phyloP scores from a whole-genome alignment of 2,113 vertebrate genomes.

The Gyps fulvus region DNA sequence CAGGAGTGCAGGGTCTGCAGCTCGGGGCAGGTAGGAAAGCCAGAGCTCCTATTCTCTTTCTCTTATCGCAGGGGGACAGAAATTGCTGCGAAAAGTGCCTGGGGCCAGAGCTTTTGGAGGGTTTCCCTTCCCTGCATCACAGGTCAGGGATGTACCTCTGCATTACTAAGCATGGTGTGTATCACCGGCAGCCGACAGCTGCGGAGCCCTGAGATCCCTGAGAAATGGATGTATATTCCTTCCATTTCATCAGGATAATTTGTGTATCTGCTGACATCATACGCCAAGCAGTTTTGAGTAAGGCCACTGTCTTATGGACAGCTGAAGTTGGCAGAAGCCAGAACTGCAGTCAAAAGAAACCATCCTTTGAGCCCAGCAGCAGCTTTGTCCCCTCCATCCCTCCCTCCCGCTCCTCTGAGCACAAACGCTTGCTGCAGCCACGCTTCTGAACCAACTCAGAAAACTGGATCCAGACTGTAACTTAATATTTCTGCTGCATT shows the following conservation, averaged over 20 bases:
- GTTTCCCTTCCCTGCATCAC: neutral
- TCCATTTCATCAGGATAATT: neutral
- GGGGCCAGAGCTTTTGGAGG: neutral
- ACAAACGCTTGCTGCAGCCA: fast-evolving
- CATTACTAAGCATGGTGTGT: neutral
- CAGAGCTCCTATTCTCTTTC: neutral
- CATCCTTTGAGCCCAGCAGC: neutral
- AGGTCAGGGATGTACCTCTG: neutral
- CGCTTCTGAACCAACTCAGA: neutral
- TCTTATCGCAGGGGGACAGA: neutral
- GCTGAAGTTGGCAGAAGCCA: neutral
- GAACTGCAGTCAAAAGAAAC: neutral
- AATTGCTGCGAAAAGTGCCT: neutral
- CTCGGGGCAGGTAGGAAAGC: neutral
- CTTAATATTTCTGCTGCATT: neutral
- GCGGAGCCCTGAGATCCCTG: neutral
- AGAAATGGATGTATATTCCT: neutral
- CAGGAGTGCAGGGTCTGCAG: neutral
- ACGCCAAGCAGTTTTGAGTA: neutral
- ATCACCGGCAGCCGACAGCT: neutral
- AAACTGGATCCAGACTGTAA: neutral
- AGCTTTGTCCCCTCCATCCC: neutral
- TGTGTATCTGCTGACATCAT: neutral
- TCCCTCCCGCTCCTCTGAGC: neutral
- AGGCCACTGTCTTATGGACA: neutral